These are phyloP conservation scores for Verasper variegatus DNA, from an alignment of 2,113 vertebrate species.

Conservation along the genomic window DNA sequence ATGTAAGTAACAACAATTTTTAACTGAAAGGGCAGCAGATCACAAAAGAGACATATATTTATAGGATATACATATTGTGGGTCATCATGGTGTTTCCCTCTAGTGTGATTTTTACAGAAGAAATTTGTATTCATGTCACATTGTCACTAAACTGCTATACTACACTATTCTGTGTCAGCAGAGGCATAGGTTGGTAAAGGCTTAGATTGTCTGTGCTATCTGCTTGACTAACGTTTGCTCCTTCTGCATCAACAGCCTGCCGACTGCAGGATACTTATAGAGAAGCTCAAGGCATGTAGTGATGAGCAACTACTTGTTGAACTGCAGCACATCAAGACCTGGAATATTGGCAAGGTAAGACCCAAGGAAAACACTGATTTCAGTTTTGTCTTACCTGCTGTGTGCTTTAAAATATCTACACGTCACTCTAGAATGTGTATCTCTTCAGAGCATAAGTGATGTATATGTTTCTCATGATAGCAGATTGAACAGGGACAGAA, in stretches of 20 bases:
- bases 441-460: no score
- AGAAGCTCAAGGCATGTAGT: slow-evolving; percentile 92
- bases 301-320: slow-evolving; percentile 93
- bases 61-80: background rate
- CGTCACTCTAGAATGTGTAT: no score
- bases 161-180: background rate
- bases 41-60: background rate
- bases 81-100: background rate
- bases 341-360: slow-evolving; percentile 95
- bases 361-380: background rate
- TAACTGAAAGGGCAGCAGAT: background rate
- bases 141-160: background rate
- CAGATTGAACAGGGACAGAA: no score
- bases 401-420: no score
- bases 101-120: background rate
- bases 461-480: no score
- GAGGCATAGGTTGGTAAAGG: no score
- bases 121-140: background rate
- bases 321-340: slow-evolving; percentile 96
- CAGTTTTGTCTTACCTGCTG: background rate
- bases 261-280: slow-evolving; percentile 95
- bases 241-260: slow-evolving; percentile 84
- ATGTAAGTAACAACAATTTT: no score
- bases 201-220: background rate
- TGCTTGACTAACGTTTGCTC: slow-evolving; percentile 24